Base-by-base conservation (phyloP, 2,113 vertebrate genomes). In the Sakesphorus luctuosus region DNA sequence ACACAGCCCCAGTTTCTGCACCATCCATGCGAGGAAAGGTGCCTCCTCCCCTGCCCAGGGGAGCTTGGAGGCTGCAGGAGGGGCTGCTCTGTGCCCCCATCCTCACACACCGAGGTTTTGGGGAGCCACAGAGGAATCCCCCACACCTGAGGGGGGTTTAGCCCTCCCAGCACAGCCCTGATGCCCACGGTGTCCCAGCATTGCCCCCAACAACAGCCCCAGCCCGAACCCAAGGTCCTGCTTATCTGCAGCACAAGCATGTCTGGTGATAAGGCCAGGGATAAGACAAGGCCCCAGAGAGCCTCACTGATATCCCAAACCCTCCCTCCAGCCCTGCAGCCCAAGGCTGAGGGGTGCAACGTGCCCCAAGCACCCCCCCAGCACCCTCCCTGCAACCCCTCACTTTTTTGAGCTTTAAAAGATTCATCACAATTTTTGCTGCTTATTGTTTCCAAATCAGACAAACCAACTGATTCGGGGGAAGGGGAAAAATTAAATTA, bases 261-360 rank as follows among this genome's bases (percentile, higher is more conserved):
- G 88, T 89, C 93, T 86, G 93, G 29, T 9, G 93, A 94, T 96
- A 95, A 95, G 84, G 15, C 43, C 14, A 18, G 65, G 62, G 61
- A 58, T 46, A 31, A 96, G 96, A 95, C 91, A 95, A 95, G 87
- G 73, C 61, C 8, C 23, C 10, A 3, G 1, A 43, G 67, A 78
- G 89, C 53, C 93, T 49, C 14, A 5, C 25, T 26, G 31, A 36
- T 81, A 53, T 80, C 87, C 43, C 43, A n/a, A 50, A 4, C 75
- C 83, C 28, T 74, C 52, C 79, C 49, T 87, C 43, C 25, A 2
- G 81, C 10, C 0, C 69, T 13, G 35, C 4, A 2, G 23, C 56
- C 61, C 95, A 93, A 94, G 94, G 90, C 59, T 73, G 76, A 87
- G 67, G 81, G 83, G 46, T 9, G 18, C 89, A 50, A 56, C n/a